phyloP scores from a whole-genome alignment of 2,113 vertebrate species.

The Zootoca vivipara region DNA sequence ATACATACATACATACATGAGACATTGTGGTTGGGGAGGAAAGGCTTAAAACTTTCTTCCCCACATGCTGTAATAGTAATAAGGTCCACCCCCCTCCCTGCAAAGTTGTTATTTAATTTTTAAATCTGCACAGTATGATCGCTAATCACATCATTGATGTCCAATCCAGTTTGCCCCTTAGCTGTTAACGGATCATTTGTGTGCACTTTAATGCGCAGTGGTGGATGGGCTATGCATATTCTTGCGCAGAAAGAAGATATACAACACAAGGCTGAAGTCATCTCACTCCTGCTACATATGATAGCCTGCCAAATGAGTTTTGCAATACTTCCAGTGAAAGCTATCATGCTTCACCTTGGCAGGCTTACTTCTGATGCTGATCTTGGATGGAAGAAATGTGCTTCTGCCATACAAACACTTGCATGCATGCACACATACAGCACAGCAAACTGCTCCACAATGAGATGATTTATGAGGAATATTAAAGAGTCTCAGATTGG shows the following conservation, averaged over 20 bases:
- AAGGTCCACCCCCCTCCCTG: too few species aligned
- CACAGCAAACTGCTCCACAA: background rate
- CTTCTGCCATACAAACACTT: slow-evolving; percentile 12
- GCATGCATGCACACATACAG: background rate
- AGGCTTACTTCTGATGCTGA: slow-evolving; percentile 30
- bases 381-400: slow-evolving; percentile 29
- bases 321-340: slow-evolving; percentile 19
- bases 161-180: background rate
- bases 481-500: slow-evolving; percentile 40
- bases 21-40: too few species aligned
- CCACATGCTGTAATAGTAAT: too few species aligned
- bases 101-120: too few species aligned
- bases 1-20: too few species aligned
- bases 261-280: background rate
- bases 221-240: background rate
- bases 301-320: background rate
- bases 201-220: background rate
- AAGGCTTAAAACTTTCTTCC: too few species aligned
- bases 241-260: background rate
- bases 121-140: too few species aligned
- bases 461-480: slow-evolving; percentile 10
- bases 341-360: slow-evolving; percentile 2
- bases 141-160: too few species aligned
- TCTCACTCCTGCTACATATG: background rate
- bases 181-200: background rate